A percentile compares a stretch with the other conserved stretches of the same genome.
Conservation (phyloP, 2,113 vertebrate species). For the Sturnus vulgaris region DNA sequence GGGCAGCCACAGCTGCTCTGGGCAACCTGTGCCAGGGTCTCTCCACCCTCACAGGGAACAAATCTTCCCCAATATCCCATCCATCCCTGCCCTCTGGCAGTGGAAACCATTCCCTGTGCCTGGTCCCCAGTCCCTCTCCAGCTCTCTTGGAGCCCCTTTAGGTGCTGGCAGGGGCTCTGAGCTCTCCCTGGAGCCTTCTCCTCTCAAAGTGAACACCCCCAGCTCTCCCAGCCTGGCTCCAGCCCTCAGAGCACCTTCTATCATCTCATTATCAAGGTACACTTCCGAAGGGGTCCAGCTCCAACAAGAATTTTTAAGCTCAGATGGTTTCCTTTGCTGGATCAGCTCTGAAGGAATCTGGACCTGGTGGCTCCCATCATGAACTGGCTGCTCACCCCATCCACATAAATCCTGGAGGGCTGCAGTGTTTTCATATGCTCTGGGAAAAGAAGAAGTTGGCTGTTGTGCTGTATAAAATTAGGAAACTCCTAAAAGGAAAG, state of each 20-base stretch:
- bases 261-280: neutral
- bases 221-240: neutral
- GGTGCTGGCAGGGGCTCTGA: accelerated
- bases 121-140: neutral
- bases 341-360: neutral
- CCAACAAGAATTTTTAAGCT: neutral
- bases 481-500: neutral
- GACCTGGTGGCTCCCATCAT: neutral
- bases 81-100: accelerated
- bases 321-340: neutral
- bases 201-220: accelerated
- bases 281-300: neutral
- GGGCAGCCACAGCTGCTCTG: neutral
- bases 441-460: neutral
- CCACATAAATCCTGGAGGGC: neutral
- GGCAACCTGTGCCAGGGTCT: neutral
- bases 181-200: neutral
- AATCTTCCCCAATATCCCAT: neutral
- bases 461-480: accelerated
- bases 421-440: accelerated
- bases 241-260: neutral
- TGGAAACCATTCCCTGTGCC: neutral
- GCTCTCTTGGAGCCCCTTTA: neutral
- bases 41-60: accelerated
- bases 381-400: neutral